Percentiles rank a stretch among this genome's conserved stretches.
Evolutionary conservation across 2,888 invertebrate species (phyloP).

Genomic region (Encarsia formosa): DNA sequence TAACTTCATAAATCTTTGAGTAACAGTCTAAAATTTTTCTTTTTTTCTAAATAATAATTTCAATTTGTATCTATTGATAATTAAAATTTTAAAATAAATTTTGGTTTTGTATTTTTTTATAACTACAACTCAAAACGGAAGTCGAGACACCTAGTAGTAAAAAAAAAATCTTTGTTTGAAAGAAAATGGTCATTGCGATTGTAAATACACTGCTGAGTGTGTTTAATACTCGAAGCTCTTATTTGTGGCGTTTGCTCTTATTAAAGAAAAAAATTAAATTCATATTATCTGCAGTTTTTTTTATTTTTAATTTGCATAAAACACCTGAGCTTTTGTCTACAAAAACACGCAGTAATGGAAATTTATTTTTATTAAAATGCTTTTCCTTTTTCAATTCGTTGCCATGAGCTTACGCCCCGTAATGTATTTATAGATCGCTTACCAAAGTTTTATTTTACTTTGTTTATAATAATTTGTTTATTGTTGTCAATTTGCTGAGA

Average conservation of each 20-base stretch:
- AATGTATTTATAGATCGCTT: conserved; percentile 51
- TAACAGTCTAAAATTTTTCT: background rate
- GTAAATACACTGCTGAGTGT: conserved; percentile 51
- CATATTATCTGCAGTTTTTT: conserved; percentile 31
- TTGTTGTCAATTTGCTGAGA: background rate
- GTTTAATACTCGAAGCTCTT: conserved; percentile 28
- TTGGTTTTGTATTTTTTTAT: background rate
- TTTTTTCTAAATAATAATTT: background rate
- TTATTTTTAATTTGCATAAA: conserved; percentile 31
- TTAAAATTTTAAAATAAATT: background rate
- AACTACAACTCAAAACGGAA: background rate
- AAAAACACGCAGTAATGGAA: conserved; percentile 18
- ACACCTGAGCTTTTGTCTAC: conserved; percentile 26
- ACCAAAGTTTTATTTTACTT: conserved; percentile 34
- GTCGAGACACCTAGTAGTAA: conserved; percentile 34
- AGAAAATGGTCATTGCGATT: conserved; percentile 46
- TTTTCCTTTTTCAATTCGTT: conserved; percentile 43
- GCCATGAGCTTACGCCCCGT: conserved; percentile 51
- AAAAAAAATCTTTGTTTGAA: conserved; percentile 42
- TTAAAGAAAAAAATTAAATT: too few relatives aligned
- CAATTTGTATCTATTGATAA: background rate
- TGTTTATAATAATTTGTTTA: conserved; percentile 25
- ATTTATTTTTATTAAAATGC: conserved; percentile 35
- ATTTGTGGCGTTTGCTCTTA: too few relatives aligned
- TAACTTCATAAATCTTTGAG: background rate